These are phyloP conservation scores for Exephanes ischioxanthus DNA, from an alignment of 2,888 invertebrate species.

Conservation along the genomic window DNA sequence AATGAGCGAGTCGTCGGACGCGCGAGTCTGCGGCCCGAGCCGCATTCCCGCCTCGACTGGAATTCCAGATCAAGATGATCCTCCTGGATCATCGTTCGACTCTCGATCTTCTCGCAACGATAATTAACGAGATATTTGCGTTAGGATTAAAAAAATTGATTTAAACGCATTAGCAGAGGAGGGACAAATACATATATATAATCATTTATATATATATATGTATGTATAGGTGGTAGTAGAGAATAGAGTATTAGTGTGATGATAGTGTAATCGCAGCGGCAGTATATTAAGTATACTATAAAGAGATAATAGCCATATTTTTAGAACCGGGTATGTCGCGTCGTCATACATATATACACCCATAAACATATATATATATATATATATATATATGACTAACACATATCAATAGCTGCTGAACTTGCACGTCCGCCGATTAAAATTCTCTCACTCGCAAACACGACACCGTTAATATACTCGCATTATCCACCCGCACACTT, in stretches of 20 bases:
- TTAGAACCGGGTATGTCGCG: slow-evolving; percentile 36
- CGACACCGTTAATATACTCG: slow-evolving; percentile 25
- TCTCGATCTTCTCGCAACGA: slow-evolving; percentile 50
- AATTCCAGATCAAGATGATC: slow-evolving; percentile 21
- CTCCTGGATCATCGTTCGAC: slow-evolving; percentile 30
- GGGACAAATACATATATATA: slow-evolving; percentile 7
- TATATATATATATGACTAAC: slow-evolving; percentile 2
- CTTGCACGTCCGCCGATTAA: slow-evolving; percentile 13
- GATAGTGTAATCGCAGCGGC: slow-evolving; percentile 61
- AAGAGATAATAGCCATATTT: slow-evolving; percentile 45
- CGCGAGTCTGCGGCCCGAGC: neutral
- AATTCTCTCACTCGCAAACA: slow-evolving; percentile 10
- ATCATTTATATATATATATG: neutral
- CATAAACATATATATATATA: neutral
- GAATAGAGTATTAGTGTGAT: slow-evolving; percentile 44
- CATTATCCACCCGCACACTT: slow-evolving; percentile 6
- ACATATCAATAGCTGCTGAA: neutral
- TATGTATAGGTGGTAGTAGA: slow-evolving; percentile 38
- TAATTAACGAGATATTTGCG: slow-evolving; percentile 63
- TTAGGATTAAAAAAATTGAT: slow-evolving; percentile 63
- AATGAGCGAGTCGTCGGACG: neutral
- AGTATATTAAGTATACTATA: slow-evolving; percentile 46
- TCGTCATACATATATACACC: slow-evolving; percentile 11
- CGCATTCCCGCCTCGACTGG: neutral
- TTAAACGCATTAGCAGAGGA: slow-evolving; percentile 51